Evolutionary conservation across 2,888 invertebrate species (phyloP), one percentile per base, ranked within the genome.

Genomic region (Cyrtodaria siliqua): DNA sequence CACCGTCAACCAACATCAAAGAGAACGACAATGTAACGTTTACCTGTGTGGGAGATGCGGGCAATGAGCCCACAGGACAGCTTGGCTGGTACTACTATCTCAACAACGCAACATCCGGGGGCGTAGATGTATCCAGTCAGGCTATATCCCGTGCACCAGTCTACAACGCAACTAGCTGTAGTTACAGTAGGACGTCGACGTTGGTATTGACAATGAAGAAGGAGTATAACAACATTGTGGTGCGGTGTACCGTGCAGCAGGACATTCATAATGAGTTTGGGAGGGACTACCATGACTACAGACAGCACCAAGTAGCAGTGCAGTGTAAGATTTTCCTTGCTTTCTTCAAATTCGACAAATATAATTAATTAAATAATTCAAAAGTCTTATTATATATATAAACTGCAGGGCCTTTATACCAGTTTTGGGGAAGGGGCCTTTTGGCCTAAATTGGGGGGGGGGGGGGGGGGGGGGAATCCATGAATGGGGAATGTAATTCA

Each of bases 241-340:
- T 79, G 20, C 42, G 79, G 47, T 79, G 79, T 42, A 71, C 63
- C 24, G 57, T 69, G n/a, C 55, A 75, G 9, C 79, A 79, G 29
- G 64, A 55, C n/a, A 47, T 8, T 2, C 29, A 24, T 1, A 50
- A 23, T 12, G 38, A 29, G 16, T 14, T 12, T 20, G 67, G 67
- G 9, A 50, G 52, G n/a, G 42, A 26, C 0, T n/a, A n/a, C n/a
- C n/a, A n/a, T n/a, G n/a, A n/a, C n/a, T 60, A 66, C 55, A 44
- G 20, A 26, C 66, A 64, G 24, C 33, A 26, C 8, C 12, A 24
- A 4, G 55, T 72, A 2, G 18, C n/a, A 26, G 61, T 72, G 3
- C 23, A 40, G 33, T 72, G 72, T 72, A 60, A 72, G 72, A n/a
- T n/a, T n/a, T n/a, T n/a, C n/a, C n/a, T n/a, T n/a, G n/a, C n/a